Conservation (phyloP, 2,888 invertebrate genomes). For the Leucophenga maculata region DNA sequence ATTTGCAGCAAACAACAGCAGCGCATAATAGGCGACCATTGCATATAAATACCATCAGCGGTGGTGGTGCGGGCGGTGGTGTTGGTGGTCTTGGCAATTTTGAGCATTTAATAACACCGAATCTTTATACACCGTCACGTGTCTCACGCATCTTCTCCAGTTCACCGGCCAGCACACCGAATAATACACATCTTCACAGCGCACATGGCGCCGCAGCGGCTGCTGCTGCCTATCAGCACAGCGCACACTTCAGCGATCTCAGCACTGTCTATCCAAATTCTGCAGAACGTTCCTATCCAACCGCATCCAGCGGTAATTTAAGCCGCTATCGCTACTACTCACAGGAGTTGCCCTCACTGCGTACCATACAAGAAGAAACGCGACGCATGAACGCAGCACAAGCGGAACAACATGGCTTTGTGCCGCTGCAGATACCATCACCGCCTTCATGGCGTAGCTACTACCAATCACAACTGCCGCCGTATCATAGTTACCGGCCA, state of each 20-base stretch:
- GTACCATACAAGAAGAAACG: conserved; percentile 83
- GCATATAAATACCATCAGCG: conserved; percentile 71
- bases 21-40: conserved; percentile 67
- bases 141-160: conserved; percentile 77
- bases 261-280: conserved; percentile 89
- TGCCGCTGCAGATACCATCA: conserved; percentile 79
- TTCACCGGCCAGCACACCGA: conserved; percentile 77
- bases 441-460: conserved; percentile 75
- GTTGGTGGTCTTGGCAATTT: background rate
- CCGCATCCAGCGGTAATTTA: conserved; percentile 77
- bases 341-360: conserved; percentile 81
- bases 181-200: background rate
- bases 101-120: conserved; percentile 57
- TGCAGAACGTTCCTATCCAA: conserved; percentile 84
- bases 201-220: conserved; percentile 58
- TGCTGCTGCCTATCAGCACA: conserved; percentile 40
- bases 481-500: conserved; percentile 73
- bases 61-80: conserved; percentile 35
- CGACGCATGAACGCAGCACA: conserved; percentile 72
- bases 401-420: conserved; percentile 71
- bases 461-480: conserved; percentile 69
- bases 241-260: conserved; percentile 84
- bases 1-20: conserved; percentile 55
- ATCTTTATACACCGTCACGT: conserved; percentile 71
- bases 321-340: conserved; percentile 76